These are phyloP conservation scores for Drosophila biarmipes DNA, from an alignment of 1,140 invertebrate species.

Conservation along the genomic window DNA sequence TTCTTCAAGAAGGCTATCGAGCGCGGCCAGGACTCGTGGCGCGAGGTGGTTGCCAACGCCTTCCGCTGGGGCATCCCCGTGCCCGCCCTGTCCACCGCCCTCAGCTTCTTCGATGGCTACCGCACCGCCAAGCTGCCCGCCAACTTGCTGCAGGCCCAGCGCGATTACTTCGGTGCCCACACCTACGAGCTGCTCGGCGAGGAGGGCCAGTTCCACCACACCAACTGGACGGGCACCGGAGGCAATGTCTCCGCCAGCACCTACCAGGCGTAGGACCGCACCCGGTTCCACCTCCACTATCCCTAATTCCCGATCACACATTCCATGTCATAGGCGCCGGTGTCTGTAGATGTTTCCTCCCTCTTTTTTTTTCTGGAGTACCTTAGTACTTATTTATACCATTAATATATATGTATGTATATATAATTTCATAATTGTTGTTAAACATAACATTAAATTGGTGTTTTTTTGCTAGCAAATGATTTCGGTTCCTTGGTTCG, in stretches of 20 bases:
- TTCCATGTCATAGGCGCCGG: conserved; percentile 42
- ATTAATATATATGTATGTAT: conserved; percentile 50
- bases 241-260: conserved; percentile 98
- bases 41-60: conserved; percentile 88
- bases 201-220: conserved; percentile 97
- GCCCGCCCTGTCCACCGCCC: conserved; percentile 95
- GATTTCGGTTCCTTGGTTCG: conserved; percentile 22
- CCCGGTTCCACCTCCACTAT: not conserved
- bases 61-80: conserved; percentile 94
- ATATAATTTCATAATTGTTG: conserved; percentile 52
- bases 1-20: conserved; percentile 96
- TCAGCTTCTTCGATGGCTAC: conserved; percentile 99
- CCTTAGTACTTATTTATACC: conserved; percentile 58
- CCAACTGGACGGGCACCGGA: conserved; percentile 99
- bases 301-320: conserved; percentile 21
- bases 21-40: conserved; percentile 90
- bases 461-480: conserved; percentile 57
- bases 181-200: conserved; percentile 96
- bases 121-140: conserved; percentile 92
- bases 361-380: conserved; percentile 49
- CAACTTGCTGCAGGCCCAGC: conserved; percentile 97
- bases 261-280: conserved; percentile 91
- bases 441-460: conserved; percentile 72
- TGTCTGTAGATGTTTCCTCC: conserved; percentile 8
- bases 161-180: conserved; percentile 99